Base-by-base conservation (phyloP, 1,140 invertebrate species). In the Coelopa frigida region DNA sequence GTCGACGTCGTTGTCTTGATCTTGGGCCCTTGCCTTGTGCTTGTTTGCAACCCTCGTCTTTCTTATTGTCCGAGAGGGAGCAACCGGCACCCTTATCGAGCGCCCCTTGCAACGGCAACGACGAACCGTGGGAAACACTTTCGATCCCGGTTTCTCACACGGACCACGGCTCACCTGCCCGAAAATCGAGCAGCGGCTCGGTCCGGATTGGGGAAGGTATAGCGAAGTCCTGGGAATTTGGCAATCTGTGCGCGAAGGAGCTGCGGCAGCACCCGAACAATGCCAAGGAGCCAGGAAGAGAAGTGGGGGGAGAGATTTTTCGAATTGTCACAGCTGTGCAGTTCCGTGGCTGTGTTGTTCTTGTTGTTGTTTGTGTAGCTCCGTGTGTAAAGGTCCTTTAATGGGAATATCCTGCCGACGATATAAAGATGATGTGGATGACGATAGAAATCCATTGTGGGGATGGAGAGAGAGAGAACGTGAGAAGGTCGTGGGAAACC, bases 141-240 rank as follows among this genome's bases (percentile, higher is more conserved):
- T 67, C 60, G 51, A 54, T 48, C 52, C 54, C 56, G 43, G 57
- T 61, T 67, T 67, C 63, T 67, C 63, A 67, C 63, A 64, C 70
- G 59, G 57, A 56, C 46, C 38, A 20, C 40, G 60, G 70, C 72
- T 72, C 72, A 67, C 63, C 63, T 67, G 63, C 57, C 56, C 56
- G 33, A 29, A 46, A 45, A 29, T 5, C 15, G 26, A 6, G 15
- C 40, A 29, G 40, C 4, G 24, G 32, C 17, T 29, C 40, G 40
- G 24, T 10, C 32, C 14, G 24, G 1, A 12, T 42, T 29, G 40
- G 24, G 15, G 27, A 29, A 8, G 23, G 20, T 33, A 23, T n/a
- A 15, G 31, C 23, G 20, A 20, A 35, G 31, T 18, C 50, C 52
- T 57, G 58, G 54, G 53, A 60, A 62, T 55, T 51, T 56, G 31